These are phyloP conservation scores for Lophius americanus DNA, from an alignment of 2,797 vertebrate species.

Conservation along the genomic window DNA sequence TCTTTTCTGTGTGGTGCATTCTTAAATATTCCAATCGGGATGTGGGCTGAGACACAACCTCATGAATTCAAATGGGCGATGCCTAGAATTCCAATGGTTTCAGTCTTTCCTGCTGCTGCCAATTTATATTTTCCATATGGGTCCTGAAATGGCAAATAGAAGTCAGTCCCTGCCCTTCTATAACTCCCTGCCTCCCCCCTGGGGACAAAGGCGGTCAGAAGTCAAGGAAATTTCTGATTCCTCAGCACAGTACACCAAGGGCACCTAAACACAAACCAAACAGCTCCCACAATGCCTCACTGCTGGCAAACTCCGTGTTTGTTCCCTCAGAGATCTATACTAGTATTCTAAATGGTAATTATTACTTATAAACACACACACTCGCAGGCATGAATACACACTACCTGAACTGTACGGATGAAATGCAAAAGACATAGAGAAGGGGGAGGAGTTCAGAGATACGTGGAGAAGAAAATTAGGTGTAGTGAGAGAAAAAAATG, in stretches of 20 bases:
- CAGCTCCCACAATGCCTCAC: slow-evolving; percentile 74
- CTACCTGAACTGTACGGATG: slow-evolving; percentile 64
- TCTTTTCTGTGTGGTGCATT: slow-evolving; percentile 55
- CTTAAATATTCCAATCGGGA: slow-evolving; percentile 75
- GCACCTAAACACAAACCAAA: slow-evolving; percentile 79
- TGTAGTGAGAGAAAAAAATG: slow-evolving; percentile 34
- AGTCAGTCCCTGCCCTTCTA: slow-evolving; percentile 76
- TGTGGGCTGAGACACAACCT: slow-evolving; percentile 72
- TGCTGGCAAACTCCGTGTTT: slow-evolving; percentile 75
- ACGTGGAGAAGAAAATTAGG: slow-evolving; percentile 58
- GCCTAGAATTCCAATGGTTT: slow-evolving; percentile 78
- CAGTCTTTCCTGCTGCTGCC: slow-evolving; percentile 73
- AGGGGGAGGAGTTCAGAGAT: slow-evolving; percentile 57
- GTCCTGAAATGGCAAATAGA: slow-evolving; percentile 78
- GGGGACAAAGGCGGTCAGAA: slow-evolving; percentile 82
- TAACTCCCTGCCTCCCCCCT: slow-evolving; percentile 68
- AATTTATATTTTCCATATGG: slow-evolving; percentile 86
- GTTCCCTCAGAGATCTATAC: slow-evolving; percentile 76
- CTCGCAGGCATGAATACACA: slow-evolving; percentile 34
- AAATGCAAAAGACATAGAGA: slow-evolving; percentile 74
- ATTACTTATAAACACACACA: slow-evolving; percentile 57
- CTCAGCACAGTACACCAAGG: slow-evolving; percentile 73
- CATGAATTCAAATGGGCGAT: slow-evolving; percentile 74
- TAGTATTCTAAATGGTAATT: slow-evolving; percentile 87
- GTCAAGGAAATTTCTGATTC: slow-evolving; percentile 86